Evolutionary conservation across 1,140 invertebrate genomes (phyloP).

Genomic region (Pseudomyrmex dendroicus): DNA sequence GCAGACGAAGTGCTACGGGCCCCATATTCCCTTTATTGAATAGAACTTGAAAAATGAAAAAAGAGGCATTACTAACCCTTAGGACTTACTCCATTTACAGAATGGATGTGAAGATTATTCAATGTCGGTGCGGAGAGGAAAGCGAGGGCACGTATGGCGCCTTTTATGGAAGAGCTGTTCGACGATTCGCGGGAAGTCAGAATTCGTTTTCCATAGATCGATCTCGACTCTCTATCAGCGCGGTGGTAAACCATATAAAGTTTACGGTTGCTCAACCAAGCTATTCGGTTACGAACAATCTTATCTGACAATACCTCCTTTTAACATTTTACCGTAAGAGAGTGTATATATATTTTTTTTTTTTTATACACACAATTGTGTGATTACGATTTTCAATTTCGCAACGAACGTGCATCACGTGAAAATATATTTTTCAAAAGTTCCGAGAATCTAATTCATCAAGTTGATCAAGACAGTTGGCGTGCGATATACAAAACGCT

Average conservation of each 20-base stretch:
- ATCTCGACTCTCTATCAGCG: slow-evolving; percentile 12
- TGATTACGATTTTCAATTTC: slow-evolving; percentile 4
- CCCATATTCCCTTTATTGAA: slow-evolving; percentile 55
- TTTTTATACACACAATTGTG: neutral
- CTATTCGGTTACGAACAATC: neutral
- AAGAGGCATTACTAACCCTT: slow-evolving; percentile 43
- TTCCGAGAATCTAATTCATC: neutral
- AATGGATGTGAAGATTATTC: slow-evolving; percentile 59
- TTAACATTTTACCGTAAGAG: no score
- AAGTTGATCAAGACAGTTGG: neutral
- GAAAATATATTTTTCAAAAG: neutral
- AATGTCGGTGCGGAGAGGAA: slow-evolving; percentile 27
- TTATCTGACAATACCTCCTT: neutral
- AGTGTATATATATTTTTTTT: neutral
- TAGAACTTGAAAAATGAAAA: slow-evolving; percentile 52
- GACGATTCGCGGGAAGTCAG: slow-evolving; percentile 27
- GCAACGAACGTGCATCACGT: neutral
- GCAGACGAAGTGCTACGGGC: slow-evolving; percentile 40
- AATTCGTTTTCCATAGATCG: slow-evolving; percentile 35
- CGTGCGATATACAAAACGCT: neutral
- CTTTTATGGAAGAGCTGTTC: slow-evolving; percentile 42
- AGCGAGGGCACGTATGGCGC: neutral
- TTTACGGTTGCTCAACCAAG: neutral
- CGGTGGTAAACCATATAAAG: neutral
- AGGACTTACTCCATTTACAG: slow-evolving; percentile 57